A percentile compares a stretch with the other conserved stretches of the same genome.
phyloP scores from a whole-genome alignment of 1,140 invertebrate species.

The Cotesia typhae region DNA sequence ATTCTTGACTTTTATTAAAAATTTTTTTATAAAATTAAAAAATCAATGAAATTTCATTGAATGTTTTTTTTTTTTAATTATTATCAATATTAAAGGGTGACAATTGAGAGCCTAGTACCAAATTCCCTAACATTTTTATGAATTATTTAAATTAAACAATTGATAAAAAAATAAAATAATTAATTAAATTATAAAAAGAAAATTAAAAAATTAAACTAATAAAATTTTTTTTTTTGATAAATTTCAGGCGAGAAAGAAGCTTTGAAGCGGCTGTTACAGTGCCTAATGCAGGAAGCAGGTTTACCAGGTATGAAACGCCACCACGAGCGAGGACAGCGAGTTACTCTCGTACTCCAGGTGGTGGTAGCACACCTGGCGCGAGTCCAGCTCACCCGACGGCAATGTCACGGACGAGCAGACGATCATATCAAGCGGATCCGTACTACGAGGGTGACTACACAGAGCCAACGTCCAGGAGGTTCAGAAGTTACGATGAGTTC shows the following conservation, averaged over 20 bases:
- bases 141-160: no score
- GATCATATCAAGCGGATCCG: slow-evolving; percentile 58
- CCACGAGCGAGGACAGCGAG: slow-evolving; percentile 61
- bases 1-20: no score
- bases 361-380: slow-evolving; percentile 59
- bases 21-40: no score
- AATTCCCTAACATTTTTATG: no score
- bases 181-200: no score
- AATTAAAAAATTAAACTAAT: no score
- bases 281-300: slow-evolving; percentile 59
- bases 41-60: no score
- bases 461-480: slow-evolving; percentile 67
- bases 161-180: no score
- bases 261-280: slow-evolving; percentile 61
- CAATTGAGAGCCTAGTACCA: no score
- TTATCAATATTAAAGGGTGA: no score
- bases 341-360: slow-evolving; percentile 59
- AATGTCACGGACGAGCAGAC: slow-evolving; percentile 57
- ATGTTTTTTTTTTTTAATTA: no score
- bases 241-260: slow-evolving; percentile 57
- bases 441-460: slow-evolving; percentile 62
- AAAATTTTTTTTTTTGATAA: slow-evolving; percentile 27
- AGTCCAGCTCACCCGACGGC: slow-evolving; percentile 61
- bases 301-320: slow-evolving; percentile 62
- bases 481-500: slow-evolving; percentile 73